Base-by-base conservation (phyloP, 1,140 invertebrate species). In the Caenorhabditis brenneri region DNA sequence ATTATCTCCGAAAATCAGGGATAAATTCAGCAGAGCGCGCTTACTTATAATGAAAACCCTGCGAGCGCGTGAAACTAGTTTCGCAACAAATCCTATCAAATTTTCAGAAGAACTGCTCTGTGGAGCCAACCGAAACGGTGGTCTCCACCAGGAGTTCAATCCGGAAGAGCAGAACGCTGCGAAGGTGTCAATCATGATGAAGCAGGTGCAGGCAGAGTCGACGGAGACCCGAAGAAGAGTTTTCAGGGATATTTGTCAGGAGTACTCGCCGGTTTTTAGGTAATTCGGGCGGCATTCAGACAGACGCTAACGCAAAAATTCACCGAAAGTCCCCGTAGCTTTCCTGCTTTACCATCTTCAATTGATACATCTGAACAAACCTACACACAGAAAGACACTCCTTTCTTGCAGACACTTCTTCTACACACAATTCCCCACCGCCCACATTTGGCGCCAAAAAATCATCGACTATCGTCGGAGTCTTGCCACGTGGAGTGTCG, bases 391-490 rank as follows among this genome's bases (percentile, higher is more conserved):
- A n/a, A n/a, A n/a, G n/a, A n/a, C n/a, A n/a, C n/a, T n/a, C n/a
- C n/a, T n/a, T n/a, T 19, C n/a, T 33, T 83, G 1, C 74, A 94
- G 96, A 86, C 93, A 96, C 91, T 97, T 96, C 91, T 97, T 98
- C 89, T 93, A 95, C 86, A 95, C 96, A 89, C 94, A 94, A 83
- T 98, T 95, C 90, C 92, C 93, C 24, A 93, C 94, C 58, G 94
- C 96, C 0, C 94, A 94, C 55, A 93, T 93, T 4, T 97, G 96
- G 96, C 96, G 95, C 89, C 94, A 96, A 88, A 92, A 94, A 81
- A 92, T 95, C 85, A 91, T 95, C 69, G 94, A 95, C 0, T 98
- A 96, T 89, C 96, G 94, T 0, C 93, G 94, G 82, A 92, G 92
- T 89, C 91, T 92, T 4, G 92, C 92, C n/a, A 92, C 91, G 10